Conservation (phyloP, 37 sponge, comb jelly and placozoan species). For the Cladorhizidae sp. region DNA sequence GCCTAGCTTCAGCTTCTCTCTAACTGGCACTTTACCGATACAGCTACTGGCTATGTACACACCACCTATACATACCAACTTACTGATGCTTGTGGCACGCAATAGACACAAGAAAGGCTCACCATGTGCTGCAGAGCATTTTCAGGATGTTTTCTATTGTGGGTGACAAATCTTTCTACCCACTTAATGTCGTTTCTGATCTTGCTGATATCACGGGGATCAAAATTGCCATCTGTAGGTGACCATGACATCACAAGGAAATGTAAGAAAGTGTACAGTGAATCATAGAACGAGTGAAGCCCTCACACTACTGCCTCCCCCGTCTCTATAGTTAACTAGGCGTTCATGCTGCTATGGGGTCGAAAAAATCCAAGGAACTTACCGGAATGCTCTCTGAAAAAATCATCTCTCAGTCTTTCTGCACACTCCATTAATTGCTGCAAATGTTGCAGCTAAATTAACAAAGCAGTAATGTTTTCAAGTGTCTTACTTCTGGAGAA, state of each 20-base stretch:
- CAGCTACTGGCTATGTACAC: too few species aligned
- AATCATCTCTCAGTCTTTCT: constrained; percentile 5
- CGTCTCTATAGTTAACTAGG: too few species aligned
- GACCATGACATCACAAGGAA: too few species aligned
- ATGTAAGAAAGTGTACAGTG: too few species aligned
- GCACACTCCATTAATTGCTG: constrained; percentile 14
- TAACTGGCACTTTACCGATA: too few species aligned
- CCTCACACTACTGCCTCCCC: too few species aligned
- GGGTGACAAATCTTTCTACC: constrained; percentile 51
- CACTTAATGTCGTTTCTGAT: constrained; percentile 24
- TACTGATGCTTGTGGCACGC: too few species aligned
- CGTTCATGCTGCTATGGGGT: too few species aligned
- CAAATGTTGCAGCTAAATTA: neutral
- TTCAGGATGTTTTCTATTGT: constrained; percentile 37
- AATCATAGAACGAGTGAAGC: constrained; percentile 5
- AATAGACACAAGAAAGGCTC: too few species aligned
- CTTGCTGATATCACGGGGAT: constrained; percentile 44
- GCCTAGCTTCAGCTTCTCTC: too few species aligned
- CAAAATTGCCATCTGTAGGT: constrained; percentile 18
- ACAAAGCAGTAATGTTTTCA: neutral
- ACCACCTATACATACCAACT: too few species aligned
- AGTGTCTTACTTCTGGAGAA: neutral
- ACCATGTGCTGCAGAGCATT: constrained; percentile 59
- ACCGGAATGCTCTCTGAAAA: constrained; percentile 28
- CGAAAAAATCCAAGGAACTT: too few species aligned